A percentile compares a stretch with the other conserved stretches of the same genome.
These are phyloP conservation scores for Aphidoletes aphidimyza DNA, from an alignment of 2,888 invertebrate genomes.

Conservation along the genomic window DNA sequence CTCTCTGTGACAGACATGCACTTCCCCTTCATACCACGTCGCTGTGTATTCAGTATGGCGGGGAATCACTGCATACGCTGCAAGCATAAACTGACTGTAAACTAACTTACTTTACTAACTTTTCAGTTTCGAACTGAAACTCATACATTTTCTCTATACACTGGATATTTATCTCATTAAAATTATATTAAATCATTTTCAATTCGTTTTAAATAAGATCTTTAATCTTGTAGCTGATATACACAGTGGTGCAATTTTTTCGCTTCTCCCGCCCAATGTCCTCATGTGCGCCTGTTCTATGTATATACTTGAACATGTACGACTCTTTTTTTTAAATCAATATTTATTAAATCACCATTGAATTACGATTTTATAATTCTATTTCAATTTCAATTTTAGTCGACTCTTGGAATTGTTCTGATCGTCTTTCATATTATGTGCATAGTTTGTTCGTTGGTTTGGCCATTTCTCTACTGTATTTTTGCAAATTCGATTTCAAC, in stretches of 20 bases:
- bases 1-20: no score
- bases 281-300: not conserved
- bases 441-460: not conserved
- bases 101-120: no score
- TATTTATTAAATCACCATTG: not conserved
- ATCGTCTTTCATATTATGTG: not conserved
- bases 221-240: not conserved
- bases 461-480: not conserved
- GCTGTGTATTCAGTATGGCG: no score
- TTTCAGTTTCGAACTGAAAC: not conserved
- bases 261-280: not conserved
- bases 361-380: no score
- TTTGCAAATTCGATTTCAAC: not conserved
- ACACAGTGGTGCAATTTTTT: not conserved
- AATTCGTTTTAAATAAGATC: not conserved
- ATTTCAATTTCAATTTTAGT: not conserved
- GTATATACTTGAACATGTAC: not conserved
- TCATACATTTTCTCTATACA: not conserved
- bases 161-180: not conserved
- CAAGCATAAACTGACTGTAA: no score
- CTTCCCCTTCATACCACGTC: no score
- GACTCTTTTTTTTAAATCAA: not conserved
- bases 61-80: no score
- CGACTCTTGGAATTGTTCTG: not conserved
- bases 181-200: no score